A percentile compares a stretch with the other conserved stretches of the same genome.
These are phyloP conservation scores for Nesospiza acunhae DNA, from an alignment of 2,113 vertebrate species.

Conservation along the genomic window DNA sequence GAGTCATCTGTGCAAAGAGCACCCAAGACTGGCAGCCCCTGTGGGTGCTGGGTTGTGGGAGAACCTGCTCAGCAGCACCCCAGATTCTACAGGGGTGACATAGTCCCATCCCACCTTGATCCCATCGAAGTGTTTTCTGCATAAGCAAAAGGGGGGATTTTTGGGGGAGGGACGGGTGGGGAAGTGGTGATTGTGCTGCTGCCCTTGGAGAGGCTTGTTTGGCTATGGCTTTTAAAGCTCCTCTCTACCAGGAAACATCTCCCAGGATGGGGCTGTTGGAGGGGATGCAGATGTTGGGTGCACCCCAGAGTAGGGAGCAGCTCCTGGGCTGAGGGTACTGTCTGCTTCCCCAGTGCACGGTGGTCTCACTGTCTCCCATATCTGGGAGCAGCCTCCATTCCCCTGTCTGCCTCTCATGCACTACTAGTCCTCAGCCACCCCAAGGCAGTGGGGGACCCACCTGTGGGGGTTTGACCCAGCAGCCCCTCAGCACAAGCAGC, in stretches of 20 bases:
- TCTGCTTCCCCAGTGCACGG: neutral
- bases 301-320: fast-evolving
- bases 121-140: neutral
- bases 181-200: neutral
- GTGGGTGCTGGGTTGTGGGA: neutral
- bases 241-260: fast-evolving
- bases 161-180: neutral
- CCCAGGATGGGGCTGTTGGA: neutral
- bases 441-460: neutral
- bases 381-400: neutral
- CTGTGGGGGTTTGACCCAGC: neutral
- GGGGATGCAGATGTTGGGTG: neutral
- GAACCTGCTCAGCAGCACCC: neutral
- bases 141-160: neutral
- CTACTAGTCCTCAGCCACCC: neutral
- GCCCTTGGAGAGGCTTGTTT: neutral
- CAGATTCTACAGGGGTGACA: neutral
- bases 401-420: fast-evolving
- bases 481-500: neutral
- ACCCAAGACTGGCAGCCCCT: neutral
- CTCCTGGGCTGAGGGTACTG: neutral
- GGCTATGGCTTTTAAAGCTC: neutral
- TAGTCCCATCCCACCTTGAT: neutral
- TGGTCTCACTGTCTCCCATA: neutral
- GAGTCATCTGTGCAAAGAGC: neutral